Evolutionary conservation across 2,888 invertebrate genomes (phyloP).

Genomic region (Lypha dubia): DNA sequence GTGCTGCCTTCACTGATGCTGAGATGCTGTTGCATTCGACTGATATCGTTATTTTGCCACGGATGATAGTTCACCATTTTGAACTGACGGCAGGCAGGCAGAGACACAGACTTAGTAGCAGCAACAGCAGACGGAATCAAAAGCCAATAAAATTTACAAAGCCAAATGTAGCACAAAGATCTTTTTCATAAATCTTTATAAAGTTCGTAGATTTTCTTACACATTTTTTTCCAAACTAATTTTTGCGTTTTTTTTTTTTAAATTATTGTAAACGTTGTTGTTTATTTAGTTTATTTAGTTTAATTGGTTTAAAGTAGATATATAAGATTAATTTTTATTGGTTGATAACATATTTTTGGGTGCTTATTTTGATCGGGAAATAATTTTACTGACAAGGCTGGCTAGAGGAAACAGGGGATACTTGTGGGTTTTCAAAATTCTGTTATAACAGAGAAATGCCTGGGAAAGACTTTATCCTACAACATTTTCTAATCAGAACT

Average conservation of each 20-base stretch:
- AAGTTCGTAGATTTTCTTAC: slow-evolving; percentile 5
- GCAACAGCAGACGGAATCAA: slow-evolving; percentile 25
- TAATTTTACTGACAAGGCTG: background rate
- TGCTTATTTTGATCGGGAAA: background rate
- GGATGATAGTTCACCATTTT: slow-evolving; percentile 35
- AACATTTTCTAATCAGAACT: too few species aligned
- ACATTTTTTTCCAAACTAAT: slow-evolving; percentile 53
- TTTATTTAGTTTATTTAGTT: slow-evolving; percentile 27
- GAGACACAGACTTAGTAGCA: background rate
- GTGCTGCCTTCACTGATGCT: slow-evolving; percentile 36
- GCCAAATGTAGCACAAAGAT: slow-evolving; percentile 42
- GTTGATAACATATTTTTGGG: too few species aligned
- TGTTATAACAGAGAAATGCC: too few species aligned
- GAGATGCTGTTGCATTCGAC: slow-evolving; percentile 37
- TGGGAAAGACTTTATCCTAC: too few species aligned
- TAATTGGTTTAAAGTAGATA: background rate
- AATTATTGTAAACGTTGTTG: slow-evolving; percentile 52
- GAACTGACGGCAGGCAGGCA: background rate
- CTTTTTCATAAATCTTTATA: slow-evolving; percentile 48
- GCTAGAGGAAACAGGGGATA: background rate
- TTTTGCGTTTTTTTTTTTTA: slow-evolving; percentile 36
- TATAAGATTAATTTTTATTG: background rate
- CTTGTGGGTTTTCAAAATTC: too few species aligned
- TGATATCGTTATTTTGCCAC: slow-evolving; percentile 48
- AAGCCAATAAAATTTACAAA: slow-evolving; percentile 49